Evolutionary conservation across 2,113 vertebrate genomes (phyloP), one percentile per base, ranked within the genome.

Genomic region (Pterocles gutturalis): DNA sequence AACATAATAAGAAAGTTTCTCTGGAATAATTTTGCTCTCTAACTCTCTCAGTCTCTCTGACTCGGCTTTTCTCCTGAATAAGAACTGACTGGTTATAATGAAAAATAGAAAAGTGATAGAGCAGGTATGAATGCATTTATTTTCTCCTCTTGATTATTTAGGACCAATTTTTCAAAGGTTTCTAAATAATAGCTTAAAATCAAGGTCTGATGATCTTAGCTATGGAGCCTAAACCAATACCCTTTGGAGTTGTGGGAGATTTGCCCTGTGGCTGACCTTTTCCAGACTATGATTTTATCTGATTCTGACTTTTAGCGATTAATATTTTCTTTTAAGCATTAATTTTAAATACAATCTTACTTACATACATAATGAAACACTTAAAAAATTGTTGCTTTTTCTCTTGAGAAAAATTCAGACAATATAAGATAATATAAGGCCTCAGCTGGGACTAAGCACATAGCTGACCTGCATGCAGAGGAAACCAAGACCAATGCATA

Each of bases 1-100:
- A 95, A 96, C 29, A 97, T 64, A 78, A 66, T 92, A 29, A 96
- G 28, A 80, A 77, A 43, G 10, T 19, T 86, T 81, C 4, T 54
- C 43, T 62, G 20, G 18, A 93, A 85, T 75, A 94, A 76, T 55
- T 92, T 90, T 73, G 7, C 11, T 29, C 9, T 93, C 26, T 65
- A 76, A 41, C 15, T 64, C 22, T 57, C 33, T n/a, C 34, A 72
- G 60, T 31, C 22, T 79, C 7, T 69, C 22, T 53, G 29, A 51
- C 11, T 65, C 48, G 60, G 13, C 25, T 72, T 71, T 43, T 67
- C 48, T 87, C 20, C 21, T 53, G 5, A 25, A 13, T 49, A 45
- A 60, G 53, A 54, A 75, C 45, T 60, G 55, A 17, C 17, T 31
- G 22, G 3, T 45, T 66, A 71, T 20, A 80, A 86, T 5, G 16